Percentiles rank a stretch among this genome's conserved stretches.
Evolutionary conservation across 2,797 vertebrate species (phyloP).

Genomic region (Mus caroli): DNA sequence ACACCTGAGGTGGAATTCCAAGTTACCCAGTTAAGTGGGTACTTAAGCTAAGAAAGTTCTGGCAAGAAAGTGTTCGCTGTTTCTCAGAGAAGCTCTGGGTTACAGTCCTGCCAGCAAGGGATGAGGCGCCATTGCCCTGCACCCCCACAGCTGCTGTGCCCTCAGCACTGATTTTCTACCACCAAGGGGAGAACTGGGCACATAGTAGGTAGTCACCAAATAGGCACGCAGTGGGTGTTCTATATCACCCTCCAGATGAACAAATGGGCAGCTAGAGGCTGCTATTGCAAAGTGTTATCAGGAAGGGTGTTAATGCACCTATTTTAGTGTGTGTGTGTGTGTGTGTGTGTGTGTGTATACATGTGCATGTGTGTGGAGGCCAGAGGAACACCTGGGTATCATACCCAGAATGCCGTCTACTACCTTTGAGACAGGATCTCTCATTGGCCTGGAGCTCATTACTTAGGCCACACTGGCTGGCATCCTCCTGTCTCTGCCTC

Average conservation of each 20-base stretch:
- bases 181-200: background rate
- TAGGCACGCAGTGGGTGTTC: background rate
- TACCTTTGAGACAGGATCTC: background rate
- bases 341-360: too few relatives aligned
- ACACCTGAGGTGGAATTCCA: background rate
- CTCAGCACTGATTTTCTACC: background rate
- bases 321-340: background rate
- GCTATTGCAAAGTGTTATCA: accelerated
- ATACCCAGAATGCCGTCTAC: background rate
- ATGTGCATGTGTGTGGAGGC: background rate
- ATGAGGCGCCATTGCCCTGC: accelerated
- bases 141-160: background rate
- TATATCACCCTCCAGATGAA: background rate
- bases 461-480: background rate
- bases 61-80: background rate
- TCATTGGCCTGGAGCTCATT: too few relatives aligned
- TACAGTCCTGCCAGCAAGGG: accelerated
- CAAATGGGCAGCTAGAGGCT: background rate
- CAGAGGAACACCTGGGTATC: background rate
- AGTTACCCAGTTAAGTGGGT: accelerated
- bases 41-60: background rate
- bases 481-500: background rate
- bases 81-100: background rate
- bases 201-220: background rate
- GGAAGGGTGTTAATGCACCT: background rate